Percentiles rank a stretch among this genome's conserved stretches.
These are phyloP conservation scores for Coendou prehensilis DNA, from an alignment of 2,797 vertebrate species.

Conservation along the genomic window DNA sequence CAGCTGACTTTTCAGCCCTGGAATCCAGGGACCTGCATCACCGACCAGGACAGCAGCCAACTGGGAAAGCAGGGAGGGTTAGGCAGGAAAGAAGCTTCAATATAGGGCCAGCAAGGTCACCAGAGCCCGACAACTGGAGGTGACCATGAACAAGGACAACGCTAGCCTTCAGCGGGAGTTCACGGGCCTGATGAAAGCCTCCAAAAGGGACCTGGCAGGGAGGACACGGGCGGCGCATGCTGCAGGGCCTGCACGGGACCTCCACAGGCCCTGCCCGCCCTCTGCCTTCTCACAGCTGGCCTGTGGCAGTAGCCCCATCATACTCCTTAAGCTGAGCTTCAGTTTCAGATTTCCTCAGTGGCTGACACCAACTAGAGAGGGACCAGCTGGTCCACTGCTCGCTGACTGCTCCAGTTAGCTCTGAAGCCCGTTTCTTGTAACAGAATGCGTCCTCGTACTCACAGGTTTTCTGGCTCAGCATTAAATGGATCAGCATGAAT, in stretches of 20 bases:
- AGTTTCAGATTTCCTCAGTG: background rate
- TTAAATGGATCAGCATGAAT: slow-evolving; percentile 96
- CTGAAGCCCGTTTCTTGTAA: background rate
- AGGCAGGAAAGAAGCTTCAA: background rate
- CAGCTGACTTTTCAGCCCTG: background rate
- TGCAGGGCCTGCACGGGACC: no score
- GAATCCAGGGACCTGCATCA: background rate
- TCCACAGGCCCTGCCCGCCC: background rate
- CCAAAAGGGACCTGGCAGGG: background rate
- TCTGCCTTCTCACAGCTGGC: background rate
- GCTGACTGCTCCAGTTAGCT: fast-evolving
- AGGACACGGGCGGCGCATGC: fast-evolving
- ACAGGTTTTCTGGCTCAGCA: slow-evolving; percentile 96
- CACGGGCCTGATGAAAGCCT: background rate
- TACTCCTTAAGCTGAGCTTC: no score
- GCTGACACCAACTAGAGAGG: no score
- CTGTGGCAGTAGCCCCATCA: slow-evolving; percentile 80
- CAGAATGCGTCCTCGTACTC: slow-evolving; percentile 84
- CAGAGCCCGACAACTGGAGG: background rate
- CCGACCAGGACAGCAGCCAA: fast-evolving
- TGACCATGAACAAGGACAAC: background rate
- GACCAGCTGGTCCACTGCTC: no score
- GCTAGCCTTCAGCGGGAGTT: background rate
- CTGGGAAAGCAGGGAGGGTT: fast-evolving
- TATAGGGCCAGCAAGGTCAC: fast-evolving